phyloP scores from a whole-genome alignment of 1,140 invertebrate species.

The Aphaenogaster rudis region DNA sequence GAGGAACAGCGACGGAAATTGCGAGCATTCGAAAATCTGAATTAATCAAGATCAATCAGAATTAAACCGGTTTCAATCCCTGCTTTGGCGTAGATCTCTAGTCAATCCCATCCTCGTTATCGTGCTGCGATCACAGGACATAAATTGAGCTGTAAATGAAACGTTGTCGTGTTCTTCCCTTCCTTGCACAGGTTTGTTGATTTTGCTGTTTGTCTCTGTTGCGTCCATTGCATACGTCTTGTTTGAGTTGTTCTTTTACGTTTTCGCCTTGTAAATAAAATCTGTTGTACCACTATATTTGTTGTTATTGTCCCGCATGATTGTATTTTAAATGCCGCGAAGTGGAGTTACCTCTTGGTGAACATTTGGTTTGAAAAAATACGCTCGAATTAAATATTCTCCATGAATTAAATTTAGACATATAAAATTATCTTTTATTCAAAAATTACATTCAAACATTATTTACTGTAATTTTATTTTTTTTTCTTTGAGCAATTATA shows the following conservation, averaged over 20 bases:
- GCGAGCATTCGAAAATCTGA: not conserved
- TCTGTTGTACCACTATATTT: slow-evolving; percentile 67
- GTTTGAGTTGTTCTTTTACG: slow-evolving; percentile 61
- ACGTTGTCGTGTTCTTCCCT: slow-evolving; percentile 14
- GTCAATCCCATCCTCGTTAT: slow-evolving; percentile 14
- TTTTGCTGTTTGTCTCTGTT: slow-evolving; percentile 48
- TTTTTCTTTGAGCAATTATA: not conserved
- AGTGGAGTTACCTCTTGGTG: not conserved
- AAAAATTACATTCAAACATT: not conserved
- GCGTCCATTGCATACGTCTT: slow-evolving; percentile 35
- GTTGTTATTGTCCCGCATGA: slow-evolving; percentile 79
- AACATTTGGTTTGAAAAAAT: not conserved
- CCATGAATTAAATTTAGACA: not conserved
- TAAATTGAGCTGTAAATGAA: slow-evolving; percentile 64
- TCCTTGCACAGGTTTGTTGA: slow-evolving; percentile 32
- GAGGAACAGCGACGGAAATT: not conserved
- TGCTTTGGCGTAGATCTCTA: slow-evolving; percentile 19
- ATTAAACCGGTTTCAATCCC: slow-evolving; percentile 41
- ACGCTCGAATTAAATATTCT: not conserved
- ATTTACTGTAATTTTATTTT: not conserved
- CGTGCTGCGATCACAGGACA: slow-evolving; percentile 32
- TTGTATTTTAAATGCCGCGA: slow-evolving; percentile 17
- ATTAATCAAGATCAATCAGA: not conserved
- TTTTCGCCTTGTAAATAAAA: slow-evolving; percentile 78
- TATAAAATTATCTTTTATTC: not conserved